Evolutionary conservation across 2,888 invertebrate genomes (phyloP).

Genomic region (Perdita meconis): DNA sequence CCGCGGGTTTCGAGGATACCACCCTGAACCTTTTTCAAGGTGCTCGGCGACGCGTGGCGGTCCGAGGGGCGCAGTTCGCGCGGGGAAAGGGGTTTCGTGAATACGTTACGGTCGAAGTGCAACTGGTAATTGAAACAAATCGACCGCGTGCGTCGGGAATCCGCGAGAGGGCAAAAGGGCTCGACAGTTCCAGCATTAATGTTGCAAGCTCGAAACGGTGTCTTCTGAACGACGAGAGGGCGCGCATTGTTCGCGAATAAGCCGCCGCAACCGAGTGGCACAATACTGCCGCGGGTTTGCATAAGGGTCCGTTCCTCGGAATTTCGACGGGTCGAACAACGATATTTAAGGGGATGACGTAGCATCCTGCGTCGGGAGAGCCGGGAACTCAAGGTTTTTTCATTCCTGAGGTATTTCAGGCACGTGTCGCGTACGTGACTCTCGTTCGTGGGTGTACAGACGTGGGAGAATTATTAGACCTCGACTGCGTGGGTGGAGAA

Average conservation of each 20-base stretch:
- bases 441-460: no score
- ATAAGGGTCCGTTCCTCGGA: conserved; percentile 38
- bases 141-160: conserved; percentile 37
- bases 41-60: background rate
- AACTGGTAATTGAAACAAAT: conserved; percentile 54
- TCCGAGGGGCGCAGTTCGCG: conserved; percentile 33
- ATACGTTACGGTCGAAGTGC: conserved; percentile 28
- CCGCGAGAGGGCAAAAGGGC: conserved; percentile 10
- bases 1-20: conserved; percentile 36
- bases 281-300: conserved; percentile 44
- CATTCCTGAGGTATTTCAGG: background rate
- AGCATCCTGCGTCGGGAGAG: background rate
- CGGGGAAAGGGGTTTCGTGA: conserved; percentile 34
- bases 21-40: conserved; percentile 29
- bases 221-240: background rate
- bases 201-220: conserved; percentile 34
- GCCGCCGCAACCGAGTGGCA: background rate
- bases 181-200: conserved; percentile 53
- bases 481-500: no score
- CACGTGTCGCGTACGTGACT: no score
- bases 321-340: conserved; percentile 28
- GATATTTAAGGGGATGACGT: conserved; percentile 28
- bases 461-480: no score
- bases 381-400: background rate
- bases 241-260: background rate